Percentiles rank a stretch among this genome's conserved stretches.
These are phyloP conservation scores for Apodemia duryi DNA, from an alignment of 2,888 invertebrate genomes.

Conservation along the genomic window DNA sequence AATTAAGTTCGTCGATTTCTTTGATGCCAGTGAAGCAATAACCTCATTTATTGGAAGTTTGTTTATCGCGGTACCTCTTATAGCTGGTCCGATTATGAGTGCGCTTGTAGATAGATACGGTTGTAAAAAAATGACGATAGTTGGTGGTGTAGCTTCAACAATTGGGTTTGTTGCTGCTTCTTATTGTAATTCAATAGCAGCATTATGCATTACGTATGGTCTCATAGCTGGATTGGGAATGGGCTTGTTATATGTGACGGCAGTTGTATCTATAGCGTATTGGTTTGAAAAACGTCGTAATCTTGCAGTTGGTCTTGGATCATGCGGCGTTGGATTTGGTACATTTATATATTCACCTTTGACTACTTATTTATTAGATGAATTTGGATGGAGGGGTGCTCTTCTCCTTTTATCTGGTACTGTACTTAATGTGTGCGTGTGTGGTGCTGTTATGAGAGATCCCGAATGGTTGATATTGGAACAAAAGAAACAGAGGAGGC, in stretches of 20 bases:
- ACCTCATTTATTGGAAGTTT: conserved; percentile 94
- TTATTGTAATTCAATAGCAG: conserved; percentile 84
- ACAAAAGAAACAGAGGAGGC: conserved; percentile 78
- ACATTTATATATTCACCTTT: conserved; percentile 93
- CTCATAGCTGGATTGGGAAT: conserved; percentile 90
- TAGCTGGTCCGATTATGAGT: conserved; percentile 91
- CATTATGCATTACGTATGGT: conserved; percentile 90
- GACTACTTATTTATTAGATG: conserved; percentile 85
- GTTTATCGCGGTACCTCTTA: conserved; percentile 92
- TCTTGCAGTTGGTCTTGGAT: conserved; percentile 91
- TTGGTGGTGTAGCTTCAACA: conserved; percentile 85
- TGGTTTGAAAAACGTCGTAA: conserved; percentile 95
- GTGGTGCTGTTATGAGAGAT: conserved; percentile 92
- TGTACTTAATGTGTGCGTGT: conserved; percentile 91
- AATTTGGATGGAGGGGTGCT: conserved; percentile 90
- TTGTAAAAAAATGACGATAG: conserved; percentile 86
- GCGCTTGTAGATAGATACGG: conserved; percentile 92
- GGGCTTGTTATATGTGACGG: conserved; percentile 91
- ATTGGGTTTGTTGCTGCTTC: conserved; percentile 88
- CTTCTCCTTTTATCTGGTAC: conserved; percentile 88
- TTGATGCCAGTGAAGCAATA: conserved; percentile 87
- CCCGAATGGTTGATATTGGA: conserved; percentile 89
- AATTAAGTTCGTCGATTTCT: conserved; percentile 87
- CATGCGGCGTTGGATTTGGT: conserved; percentile 93
- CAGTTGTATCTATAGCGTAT: conserved; percentile 94